These are phyloP conservation scores for Cephus nigrinus DNA, from an alignment of 2,888 invertebrate genomes.

Conservation along the genomic window DNA sequence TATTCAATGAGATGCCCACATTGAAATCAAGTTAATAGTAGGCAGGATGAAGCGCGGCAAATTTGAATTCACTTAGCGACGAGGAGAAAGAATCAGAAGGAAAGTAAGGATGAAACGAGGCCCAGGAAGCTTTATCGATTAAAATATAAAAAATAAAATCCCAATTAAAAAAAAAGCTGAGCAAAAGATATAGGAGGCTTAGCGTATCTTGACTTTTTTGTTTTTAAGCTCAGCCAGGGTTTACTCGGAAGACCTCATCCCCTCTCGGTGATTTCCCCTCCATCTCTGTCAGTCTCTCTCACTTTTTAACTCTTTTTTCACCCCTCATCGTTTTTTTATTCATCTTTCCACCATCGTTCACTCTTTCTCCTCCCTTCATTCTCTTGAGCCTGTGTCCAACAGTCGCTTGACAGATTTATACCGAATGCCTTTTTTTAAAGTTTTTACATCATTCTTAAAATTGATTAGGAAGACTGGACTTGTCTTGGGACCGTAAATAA, in stretches of 20 bases:
- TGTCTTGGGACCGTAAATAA: background rate
- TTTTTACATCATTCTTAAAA: background rate
- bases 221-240: slow-evolving; percentile 22
- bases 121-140: slow-evolving; percentile 29
- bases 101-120: background rate
- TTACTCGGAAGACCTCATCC: slow-evolving; percentile 8
- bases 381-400: background rate
- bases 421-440: background rate
- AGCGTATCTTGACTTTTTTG: slow-evolving; percentile 27
- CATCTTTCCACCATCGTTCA: background rate
- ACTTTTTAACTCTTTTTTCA: background rate
- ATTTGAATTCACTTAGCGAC: background rate
- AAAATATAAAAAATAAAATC: slow-evolving; percentile 28
- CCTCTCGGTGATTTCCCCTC: background rate
- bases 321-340: background rate
- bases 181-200: slow-evolving; percentile 30
- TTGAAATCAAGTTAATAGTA: slow-evolving; percentile 17
- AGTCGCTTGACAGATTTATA: background rate
- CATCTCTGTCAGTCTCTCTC: background rate
- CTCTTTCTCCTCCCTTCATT: background rate
- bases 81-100: background rate
- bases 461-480: background rate
- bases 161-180: slow-evolving; percentile 1
- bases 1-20: background rate
- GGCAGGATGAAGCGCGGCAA: background rate